Conservation (phyloP, 2,113 vertebrate species). For the Tursiops truncatus region DNA sequence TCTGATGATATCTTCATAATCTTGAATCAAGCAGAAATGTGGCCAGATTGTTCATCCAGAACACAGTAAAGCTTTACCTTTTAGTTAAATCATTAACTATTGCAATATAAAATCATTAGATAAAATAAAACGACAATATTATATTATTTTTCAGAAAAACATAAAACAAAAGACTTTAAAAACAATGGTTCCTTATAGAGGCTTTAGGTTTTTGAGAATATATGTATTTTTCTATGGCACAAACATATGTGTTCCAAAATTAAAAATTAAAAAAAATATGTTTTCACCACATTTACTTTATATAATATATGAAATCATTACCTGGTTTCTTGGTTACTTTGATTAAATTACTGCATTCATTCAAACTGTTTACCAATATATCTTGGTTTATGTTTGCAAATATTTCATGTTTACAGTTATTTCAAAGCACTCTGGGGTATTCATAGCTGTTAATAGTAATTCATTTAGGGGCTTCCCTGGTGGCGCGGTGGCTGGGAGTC, state of each 20-base stretch:
- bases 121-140: neutral
- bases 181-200: slow-evolving; percentile 28
- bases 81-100: slow-evolving; percentile 35
- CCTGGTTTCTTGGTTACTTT: neutral
- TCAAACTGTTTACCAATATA: slow-evolving; percentile 19
- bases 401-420: slow-evolving; percentile 42
- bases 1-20: slow-evolving; percentile 2
- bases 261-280: neutral
- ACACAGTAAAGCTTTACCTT: neutral
- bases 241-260: accelerated
- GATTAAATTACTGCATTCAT: slow-evolving; percentile 29
- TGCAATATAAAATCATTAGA: neutral
- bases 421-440: slow-evolving; percentile 29
- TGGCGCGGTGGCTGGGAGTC: too few species aligned
- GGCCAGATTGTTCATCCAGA: slow-evolving; percentile 16
- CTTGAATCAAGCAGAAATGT: slow-evolving; percentile 21
- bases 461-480: neutral
- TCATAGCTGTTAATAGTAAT: neutral
- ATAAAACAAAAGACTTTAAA: slow-evolving; percentile 64
- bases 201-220: neutral
- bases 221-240: neutral
- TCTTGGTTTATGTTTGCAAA: slow-evolving; percentile 8
- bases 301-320: slow-evolving; percentile 3
- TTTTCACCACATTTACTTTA: slow-evolving; percentile 11
- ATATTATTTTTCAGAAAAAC: slow-evolving; percentile 47